Evolutionary conservation across 92 coral and sea anemone genomes (phyloP), one percentile per base, ranked within the genome.

Genomic region (Zoanthus gigantus): DNA sequence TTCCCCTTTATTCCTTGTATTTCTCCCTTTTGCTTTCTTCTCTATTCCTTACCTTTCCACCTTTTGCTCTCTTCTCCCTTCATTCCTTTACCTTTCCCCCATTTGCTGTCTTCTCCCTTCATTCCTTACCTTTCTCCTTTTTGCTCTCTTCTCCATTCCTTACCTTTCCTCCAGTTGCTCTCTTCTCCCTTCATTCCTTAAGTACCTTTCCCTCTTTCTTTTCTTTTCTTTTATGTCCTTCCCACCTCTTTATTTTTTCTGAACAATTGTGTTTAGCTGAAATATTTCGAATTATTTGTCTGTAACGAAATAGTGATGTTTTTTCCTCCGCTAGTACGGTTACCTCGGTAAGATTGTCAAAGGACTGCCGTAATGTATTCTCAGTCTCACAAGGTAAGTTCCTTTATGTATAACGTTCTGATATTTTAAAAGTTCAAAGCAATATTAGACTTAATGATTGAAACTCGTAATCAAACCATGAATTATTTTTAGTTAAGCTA

Each of bases 361-460:
- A 87, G 73, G 99, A 96, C 88, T 95, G 99, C 77, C 95, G 92
- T 69, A 80, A 90, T 73, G 98, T 96, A 37, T 96, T 96, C 79
- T 95, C 98, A 15, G 99, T 96, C 74, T 96, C 99, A 10, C 99
- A 96, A 95, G 99, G 99, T 96, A 76, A 54, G 83, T 0, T 63
- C 9, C 31, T 69, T 31, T 7, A 23, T 12, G 16, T 10, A 3
- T 29, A 7, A 67, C 4, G 8, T 28, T 8, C 23, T 23, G 42
- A 34, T 34, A 3, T 34, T 34, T 34, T 34, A 34, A 34, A 3
- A 30, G 46, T 9, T 4, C 16, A n/a, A 63, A 16, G 30, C 28
- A 63, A 23, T 57, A 7, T 7, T 57, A 7, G 23, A 11, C 12
- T 57, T 7, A 57, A 4, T 10, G 15, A 57, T 57, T 15, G 12